Conservation (phyloP, 2,888 invertebrate species). For the Sesia apiformis region DNA sequence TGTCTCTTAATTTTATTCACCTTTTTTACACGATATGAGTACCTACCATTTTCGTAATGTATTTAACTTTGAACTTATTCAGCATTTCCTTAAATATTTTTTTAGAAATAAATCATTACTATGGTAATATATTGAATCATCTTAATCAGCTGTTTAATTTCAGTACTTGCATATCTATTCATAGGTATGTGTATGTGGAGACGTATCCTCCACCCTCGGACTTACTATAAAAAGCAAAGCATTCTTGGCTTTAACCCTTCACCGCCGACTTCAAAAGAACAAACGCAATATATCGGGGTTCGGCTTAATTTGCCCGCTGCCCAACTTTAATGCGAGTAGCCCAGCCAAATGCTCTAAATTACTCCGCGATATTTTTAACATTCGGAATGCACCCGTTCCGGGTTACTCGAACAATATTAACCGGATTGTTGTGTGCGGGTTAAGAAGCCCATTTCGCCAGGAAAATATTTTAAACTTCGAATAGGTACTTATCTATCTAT, state of each 20-base stretch:
- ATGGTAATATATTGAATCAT: too few species aligned
- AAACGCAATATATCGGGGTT: slow-evolving; percentile 72
- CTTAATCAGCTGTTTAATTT: too few species aligned
- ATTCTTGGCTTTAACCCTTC: slow-evolving; percentile 75
- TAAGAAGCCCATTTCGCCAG: slow-evolving; percentile 19
- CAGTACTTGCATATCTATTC: not conserved
- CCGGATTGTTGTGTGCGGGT: slow-evolving; percentile 35
- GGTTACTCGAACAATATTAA: slow-evolving; percentile 64
- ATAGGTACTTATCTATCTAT: not conserved
- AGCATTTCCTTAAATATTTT: too few species aligned
- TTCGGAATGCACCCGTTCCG: slow-evolving; percentile 65
- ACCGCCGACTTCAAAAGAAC: slow-evolving; percentile 70
- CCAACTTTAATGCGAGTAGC: slow-evolving; percentile 65
- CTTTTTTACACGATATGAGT: too few species aligned
- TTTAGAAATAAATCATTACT: too few species aligned
- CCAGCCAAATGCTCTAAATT: slow-evolving; percentile 66
- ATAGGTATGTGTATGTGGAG: not conserved
- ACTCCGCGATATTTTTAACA: slow-evolving; percentile 71
- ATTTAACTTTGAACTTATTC: too few species aligned
- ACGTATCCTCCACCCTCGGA: slow-evolving; percentile 16
- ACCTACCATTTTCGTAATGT: too few species aligned
- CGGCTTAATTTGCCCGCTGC: slow-evolving; percentile 67
- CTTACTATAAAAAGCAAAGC: slow-evolving; percentile 71
- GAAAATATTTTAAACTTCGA: not conserved
- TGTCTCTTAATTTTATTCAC: too few species aligned